A percentile compares a stretch with the other conserved stretches of the same genome.
Evolutionary conservation across 1,140 invertebrate species (phyloP).

Genomic region (Heliconius melpomene): DNA sequence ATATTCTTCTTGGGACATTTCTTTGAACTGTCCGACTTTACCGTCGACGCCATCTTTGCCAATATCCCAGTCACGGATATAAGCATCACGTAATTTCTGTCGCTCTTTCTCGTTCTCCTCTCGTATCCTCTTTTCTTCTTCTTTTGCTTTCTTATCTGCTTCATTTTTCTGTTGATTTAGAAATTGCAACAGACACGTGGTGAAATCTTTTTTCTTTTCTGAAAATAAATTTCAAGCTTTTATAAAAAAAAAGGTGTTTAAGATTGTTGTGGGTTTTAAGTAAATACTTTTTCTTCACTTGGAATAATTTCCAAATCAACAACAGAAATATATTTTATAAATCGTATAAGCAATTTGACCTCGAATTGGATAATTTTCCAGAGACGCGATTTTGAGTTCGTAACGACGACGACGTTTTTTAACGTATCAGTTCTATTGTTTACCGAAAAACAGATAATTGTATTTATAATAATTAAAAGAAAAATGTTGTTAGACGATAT

Average conservation of each 20-base stretch:
- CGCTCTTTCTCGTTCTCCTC: slow-evolving; percentile 75
- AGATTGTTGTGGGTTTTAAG: too few relatives aligned
- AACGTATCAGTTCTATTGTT: too few relatives aligned
- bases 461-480: too few relatives aligned
- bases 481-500: too few relatives aligned
- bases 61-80: slow-evolving; percentile 86
- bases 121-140: slow-evolving; percentile 69
- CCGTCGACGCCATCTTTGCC: slow-evolving; percentile 82
- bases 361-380: too few relatives aligned
- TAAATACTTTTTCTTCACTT: too few relatives aligned
- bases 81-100: slow-evolving; percentile 79
- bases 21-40: slow-evolving; percentile 79
- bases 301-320: too few relatives aligned
- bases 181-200: slow-evolving; percentile 75
- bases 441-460: too few relatives aligned
- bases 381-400: too few relatives aligned
- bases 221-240: slow-evolving; percentile 43
- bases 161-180: slow-evolving; percentile 78
- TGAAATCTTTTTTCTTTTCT: slow-evolving; percentile 74
- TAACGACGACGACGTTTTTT: too few relatives aligned
- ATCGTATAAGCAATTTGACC: too few relatives aligned
- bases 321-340: too few relatives aligned
- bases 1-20: slow-evolving; percentile 91
- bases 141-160: slow-evolving; percentile 71
- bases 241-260: not conserved